These are phyloP conservation scores for Melanostigma gelatinosum DNA, from an alignment of 2,113 vertebrate species.

Conservation along the genomic window DNA sequence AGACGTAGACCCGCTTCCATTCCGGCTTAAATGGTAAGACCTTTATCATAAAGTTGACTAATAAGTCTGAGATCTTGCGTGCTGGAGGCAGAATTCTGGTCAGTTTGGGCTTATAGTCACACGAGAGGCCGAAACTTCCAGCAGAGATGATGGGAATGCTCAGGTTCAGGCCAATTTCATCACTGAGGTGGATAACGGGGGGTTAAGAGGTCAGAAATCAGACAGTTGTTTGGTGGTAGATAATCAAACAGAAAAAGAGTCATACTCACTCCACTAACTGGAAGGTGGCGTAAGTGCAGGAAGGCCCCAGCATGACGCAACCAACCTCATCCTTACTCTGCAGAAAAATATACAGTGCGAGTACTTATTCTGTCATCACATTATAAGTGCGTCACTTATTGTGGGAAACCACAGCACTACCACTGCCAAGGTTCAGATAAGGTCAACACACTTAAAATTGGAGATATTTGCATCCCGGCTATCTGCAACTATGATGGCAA, in stretches of 20 bases:
- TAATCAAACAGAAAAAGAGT: neutral
- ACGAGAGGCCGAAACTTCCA: constrained; percentile 95
- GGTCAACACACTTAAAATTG: neutral
- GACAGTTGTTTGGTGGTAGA: no score
- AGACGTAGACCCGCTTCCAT: constrained; percentile 89
- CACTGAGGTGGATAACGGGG: constrained; percentile 64
- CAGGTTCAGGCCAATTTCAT: constrained; percentile 85
- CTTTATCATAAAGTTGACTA: constrained; percentile 84
- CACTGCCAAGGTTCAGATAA: neutral
- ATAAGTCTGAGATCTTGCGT: constrained; percentile 88
- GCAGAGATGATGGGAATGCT: constrained; percentile 93
- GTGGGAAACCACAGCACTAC: neutral
- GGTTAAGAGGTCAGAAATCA: neutral
- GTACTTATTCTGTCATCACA: constrained; percentile 2
- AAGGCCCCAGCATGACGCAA: constrained; percentile 91
- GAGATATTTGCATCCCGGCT: neutral
- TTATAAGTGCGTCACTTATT: neutral
- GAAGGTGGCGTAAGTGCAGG: constrained; percentile 93
- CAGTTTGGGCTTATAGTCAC: constrained; percentile 90
- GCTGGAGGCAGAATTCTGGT: constrained; percentile 92
- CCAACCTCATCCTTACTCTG: constrained; percentile 82
- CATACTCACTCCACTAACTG: constrained; percentile 95
- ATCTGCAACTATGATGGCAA: neutral
- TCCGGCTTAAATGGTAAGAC: constrained; percentile 75
- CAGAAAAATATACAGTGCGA: neutral